Evolutionary conservation across 1,140 invertebrate genomes (phyloP).

Genomic region (Heliconius hermathena): DNA sequence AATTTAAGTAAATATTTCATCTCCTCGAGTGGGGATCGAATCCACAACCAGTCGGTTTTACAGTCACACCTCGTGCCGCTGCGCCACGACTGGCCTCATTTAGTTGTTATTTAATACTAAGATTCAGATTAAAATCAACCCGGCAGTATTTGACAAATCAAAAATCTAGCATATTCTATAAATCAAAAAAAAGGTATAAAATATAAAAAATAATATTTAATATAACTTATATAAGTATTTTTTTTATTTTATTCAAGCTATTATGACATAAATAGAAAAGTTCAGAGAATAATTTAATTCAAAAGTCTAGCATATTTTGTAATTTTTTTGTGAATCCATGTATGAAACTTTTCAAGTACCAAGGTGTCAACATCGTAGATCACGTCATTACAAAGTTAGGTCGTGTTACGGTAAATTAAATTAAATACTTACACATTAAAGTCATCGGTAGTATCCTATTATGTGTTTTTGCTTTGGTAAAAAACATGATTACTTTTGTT

Average conservation of each 20-base stretch:
- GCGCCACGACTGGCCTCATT: too few relatives aligned
- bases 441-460: conserved; percentile 11
- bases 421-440: conserved; percentile 26
- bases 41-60: too few relatives aligned
- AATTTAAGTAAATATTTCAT: too few relatives aligned
- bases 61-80: too few relatives aligned
- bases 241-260: too few relatives aligned
- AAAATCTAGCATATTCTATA: not conserved
- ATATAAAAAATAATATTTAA: too few relatives aligned
- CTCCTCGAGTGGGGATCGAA: too few relatives aligned
- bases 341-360: not conserved
- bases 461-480: not conserved
- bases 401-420: conserved; percentile 23
- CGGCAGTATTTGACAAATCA: not conserved
- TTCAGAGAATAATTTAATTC: too few relatives aligned
- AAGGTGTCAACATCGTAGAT: not conserved
- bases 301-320: too few relatives aligned
- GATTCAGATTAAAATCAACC: not conserved
- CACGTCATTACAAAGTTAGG: conserved; percentile 1
- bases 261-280: too few relatives aligned
- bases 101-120: not conserved
- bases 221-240: too few relatives aligned
- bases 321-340: not conserved
- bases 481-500: not conserved
- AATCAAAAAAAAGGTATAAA: not conserved